phyloP scores from a whole-genome alignment of 2,797 vertebrate species.

The Alosa sapidissima region DNA sequence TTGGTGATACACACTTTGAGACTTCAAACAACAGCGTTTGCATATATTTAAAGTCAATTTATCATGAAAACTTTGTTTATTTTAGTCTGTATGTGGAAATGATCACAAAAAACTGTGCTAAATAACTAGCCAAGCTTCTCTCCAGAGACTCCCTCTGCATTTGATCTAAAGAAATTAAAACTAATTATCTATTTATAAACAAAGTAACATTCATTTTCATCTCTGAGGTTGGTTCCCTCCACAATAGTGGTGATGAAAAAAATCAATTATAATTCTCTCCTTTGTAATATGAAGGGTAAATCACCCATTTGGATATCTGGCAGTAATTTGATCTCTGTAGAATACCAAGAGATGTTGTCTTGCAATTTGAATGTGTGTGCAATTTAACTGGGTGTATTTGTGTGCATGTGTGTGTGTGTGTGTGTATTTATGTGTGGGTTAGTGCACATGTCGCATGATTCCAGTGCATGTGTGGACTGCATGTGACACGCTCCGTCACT shows the following conservation, averaged over 20 bases:
- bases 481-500: not conserved
- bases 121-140: conserved; percentile 63
- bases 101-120: conserved; percentile 58
- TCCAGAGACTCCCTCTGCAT: conserved; percentile 65
- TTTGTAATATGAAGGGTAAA: conserved; percentile 65
- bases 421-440: not conserved
- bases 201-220: conserved; percentile 61
- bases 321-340: conserved; percentile 71
- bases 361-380: conserved; percentile 59
- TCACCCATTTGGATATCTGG: conserved; percentile 66
- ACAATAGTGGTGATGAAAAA: conserved; percentile 59
- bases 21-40: conserved; percentile 62
- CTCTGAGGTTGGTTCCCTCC: conserved; percentile 59
- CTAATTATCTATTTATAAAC: conserved; percentile 77
- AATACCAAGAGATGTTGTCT: conserved; percentile 52
- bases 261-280: conserved; percentile 62
- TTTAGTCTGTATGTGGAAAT: conserved; percentile 60
- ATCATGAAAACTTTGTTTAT: conserved; percentile 60
- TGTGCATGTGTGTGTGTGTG: not conserved
- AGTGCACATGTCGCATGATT: not conserved
- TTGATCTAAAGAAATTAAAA: conserved; percentile 78
- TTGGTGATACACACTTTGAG: conserved; percentile 35
- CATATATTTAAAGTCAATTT: conserved; percentile 57
- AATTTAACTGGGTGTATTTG: conserved; percentile 46
- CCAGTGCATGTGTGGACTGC: conserved; percentile 9